Base-by-base conservation (phyloP, 37 sponge, comb jelly and placozoan genomes). In the Dysidea cf. avara region DNA sequence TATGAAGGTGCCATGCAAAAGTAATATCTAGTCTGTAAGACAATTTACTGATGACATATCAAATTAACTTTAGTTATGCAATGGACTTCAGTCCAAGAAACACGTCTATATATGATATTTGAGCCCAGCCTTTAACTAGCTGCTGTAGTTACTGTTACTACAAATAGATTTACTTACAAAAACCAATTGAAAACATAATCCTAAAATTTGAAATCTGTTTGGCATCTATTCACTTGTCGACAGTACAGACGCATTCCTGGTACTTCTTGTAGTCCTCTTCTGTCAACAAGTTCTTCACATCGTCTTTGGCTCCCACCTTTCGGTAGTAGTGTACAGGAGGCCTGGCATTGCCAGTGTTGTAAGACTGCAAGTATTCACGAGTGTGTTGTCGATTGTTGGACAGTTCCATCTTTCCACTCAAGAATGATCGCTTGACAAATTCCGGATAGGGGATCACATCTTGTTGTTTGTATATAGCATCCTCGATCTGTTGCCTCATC, bases 361-460 rank as follows among this genome's bases (percentile, higher is more conserved):
- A 88, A 7, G 79, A 77, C 34, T 68, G 66, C 25, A 93, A 46
- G 63, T 88, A 93, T 4, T 26, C 66, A 33, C 74, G 55, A 2
- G 94, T 93, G 66, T 93, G 94, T 29, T 71, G 75, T 24, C 89
- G 39, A 9, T 38, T 47, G 2, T 49, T 64, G 29, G 24, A 61
- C 59, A 93, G 46, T 58, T 81, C 70, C 20, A 92, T n/a, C 29
- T 74, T 56, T 1, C 69, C 67, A 14, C 21, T 29, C 33, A 29
- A 24, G 9, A 92, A 33, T 40, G 30, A 38, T 20, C 47, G 39
- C 57, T 86, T 85, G 43, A 89, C 35, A 50, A 79, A 94, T 30
- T 94, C 95, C 9, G 95, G 90, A 61, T 89, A 94, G 0, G 92
- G 87, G 0, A 87, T 86, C 0, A 86, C 92, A 51, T 78, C 83